Evolutionary conservation across 2,113 vertebrate genomes (phyloP), one percentile per base, ranked within the genome.

Genomic region (Ia io): DNA sequence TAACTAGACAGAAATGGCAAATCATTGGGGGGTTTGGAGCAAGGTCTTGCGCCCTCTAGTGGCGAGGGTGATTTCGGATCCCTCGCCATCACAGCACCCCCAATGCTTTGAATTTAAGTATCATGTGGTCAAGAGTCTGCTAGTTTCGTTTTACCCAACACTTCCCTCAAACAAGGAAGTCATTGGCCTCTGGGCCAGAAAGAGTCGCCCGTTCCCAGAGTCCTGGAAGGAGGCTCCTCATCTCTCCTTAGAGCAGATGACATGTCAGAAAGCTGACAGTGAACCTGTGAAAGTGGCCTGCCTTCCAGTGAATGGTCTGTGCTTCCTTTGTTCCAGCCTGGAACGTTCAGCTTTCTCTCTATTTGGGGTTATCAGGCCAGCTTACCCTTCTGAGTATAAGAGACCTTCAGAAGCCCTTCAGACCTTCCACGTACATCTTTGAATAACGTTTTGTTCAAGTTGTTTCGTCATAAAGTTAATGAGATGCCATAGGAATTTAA

Each of bases 1-100:
- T 70, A 53, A 25, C 42, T 30, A 76, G 17, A 65, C 5, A 20
- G 79, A 35, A 92, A 90, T 40, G 40, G 65, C 10, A 32, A 42
- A 25, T 22, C 61, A 18, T 2, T 22, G 18, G 42, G 25, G 65
- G 20, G 30, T n/a, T 12, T 22, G 44, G 53, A 94, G 67, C 71
- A 86, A 35, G 71, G 80, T 73, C 47, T 88, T 80, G 69, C 25
- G 90, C 92, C 96, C 95, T 77, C 93, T 96, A 76, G 88, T 85
- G 95, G 92, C 82, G 82, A 92, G 78, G 73, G 85, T 42, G n/a
- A 59, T 80, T 79, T 51, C 47, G 3, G 84, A 44, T 16, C 56
- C 53, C 25, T 71, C n/a, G 86, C 59, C 6, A 28, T 74, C 51
- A 9, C 0, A 17, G 44, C 4, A 63, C 13, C n/a, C 44, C 37